Conservation (phyloP, 2,797 vertebrate species). For the Syndactyla subalaris region DNA sequence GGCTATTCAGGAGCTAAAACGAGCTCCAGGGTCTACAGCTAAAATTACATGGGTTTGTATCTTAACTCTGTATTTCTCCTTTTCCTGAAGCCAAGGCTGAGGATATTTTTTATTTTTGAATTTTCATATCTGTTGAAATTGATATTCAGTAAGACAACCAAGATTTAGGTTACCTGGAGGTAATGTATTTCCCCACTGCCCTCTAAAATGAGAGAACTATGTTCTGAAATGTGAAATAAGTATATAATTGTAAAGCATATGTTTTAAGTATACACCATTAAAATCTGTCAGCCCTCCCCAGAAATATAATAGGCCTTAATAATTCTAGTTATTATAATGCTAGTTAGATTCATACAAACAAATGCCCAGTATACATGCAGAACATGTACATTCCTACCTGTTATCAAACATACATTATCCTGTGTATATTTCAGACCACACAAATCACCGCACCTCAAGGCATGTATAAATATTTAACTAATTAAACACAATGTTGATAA, state of each 20-base stretch:
- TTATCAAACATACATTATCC: neutral
- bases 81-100: neutral
- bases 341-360: neutral
- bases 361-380: neutral
- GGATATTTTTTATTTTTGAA: neutral
- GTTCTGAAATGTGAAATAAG: neutral
- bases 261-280: neutral
- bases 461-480: neutral
- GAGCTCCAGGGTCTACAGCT: neutral
- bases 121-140: neutral
- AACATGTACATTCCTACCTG: neutral
- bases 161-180: neutral
- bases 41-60: neutral
- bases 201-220: neutral
- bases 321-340: neutral
- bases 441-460: neutral
- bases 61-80: neutral
- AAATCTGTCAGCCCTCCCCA: neutral
- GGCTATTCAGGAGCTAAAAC: neutral
- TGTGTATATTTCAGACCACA: neutral
- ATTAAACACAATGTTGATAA: neutral
- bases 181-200: rapidly evolving
- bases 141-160: neutral
- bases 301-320: neutral
- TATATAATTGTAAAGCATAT: neutral